Conservation (phyloP, 2,888 invertebrate genomes). For the Carterocephalus palaemon region DNA sequence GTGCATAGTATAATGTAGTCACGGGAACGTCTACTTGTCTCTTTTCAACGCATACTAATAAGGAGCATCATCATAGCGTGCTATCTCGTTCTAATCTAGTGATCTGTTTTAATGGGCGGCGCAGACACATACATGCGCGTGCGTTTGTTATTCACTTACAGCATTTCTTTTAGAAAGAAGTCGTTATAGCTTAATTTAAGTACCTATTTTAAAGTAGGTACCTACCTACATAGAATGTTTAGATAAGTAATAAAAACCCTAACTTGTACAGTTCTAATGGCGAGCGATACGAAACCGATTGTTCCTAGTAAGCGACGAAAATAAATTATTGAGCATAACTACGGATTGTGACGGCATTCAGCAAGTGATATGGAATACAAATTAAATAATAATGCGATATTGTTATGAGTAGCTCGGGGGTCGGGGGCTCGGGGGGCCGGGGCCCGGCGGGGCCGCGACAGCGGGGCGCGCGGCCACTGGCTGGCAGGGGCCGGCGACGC, state of each 20-base stretch:
- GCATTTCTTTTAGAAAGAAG: too few species aligned
- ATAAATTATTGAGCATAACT: slow-evolving; percentile 23
- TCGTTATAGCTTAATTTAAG: too few species aligned
- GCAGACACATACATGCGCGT: slow-evolving; percentile 47
- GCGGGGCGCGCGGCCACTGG: slow-evolving; percentile 68
- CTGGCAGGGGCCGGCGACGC: slow-evolving; percentile 51
- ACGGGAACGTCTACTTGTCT: slow-evolving; percentile 11
- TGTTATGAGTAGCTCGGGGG: slow-evolving; percentile 52
- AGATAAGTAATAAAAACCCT: slow-evolving; percentile 1
- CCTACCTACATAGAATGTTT: not conserved
- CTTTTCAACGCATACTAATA: slow-evolving; percentile 11
- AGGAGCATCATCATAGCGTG: slow-evolving; percentile 30
- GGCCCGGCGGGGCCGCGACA: slow-evolving; percentile 52
- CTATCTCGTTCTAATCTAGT: slow-evolving; percentile 56
- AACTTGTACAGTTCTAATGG: not conserved
- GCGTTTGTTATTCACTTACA: slow-evolving; percentile 45
- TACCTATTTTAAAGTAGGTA: too few species aligned
- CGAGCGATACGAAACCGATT: not conserved
- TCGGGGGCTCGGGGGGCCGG: slow-evolving; percentile 39
- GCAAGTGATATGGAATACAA: slow-evolving; percentile 43
- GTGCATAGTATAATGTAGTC: slow-evolving; percentile 7
- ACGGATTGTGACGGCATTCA: slow-evolving; percentile 34
- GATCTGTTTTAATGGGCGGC: slow-evolving; percentile 62
- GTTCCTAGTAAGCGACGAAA: slow-evolving; percentile 6
- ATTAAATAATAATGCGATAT: slow-evolving; percentile 50